phyloP scores from a whole-genome alignment of 2,888 invertebrate genomes.

The Molanna angustata region DNA sequence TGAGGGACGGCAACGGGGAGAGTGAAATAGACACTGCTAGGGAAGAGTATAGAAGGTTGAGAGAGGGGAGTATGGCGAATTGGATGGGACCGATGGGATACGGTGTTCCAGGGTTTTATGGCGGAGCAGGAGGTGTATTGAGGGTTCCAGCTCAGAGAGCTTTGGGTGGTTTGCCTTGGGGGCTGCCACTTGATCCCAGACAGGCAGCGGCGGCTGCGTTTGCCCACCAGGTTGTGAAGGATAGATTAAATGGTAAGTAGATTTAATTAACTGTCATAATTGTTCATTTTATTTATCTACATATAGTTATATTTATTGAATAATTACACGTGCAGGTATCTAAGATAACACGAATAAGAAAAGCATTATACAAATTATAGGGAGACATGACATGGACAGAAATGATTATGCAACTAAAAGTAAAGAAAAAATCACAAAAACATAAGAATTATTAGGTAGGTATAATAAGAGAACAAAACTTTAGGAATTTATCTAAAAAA shows the following conservation, averaged over 20 bases:
- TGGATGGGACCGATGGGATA: slow-evolving; percentile 40
- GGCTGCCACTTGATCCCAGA: slow-evolving; percentile 60
- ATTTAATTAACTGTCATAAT: too few species aligned
- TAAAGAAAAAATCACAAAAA: too few species aligned
- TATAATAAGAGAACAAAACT: too few species aligned
- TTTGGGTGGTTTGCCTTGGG: slow-evolving; percentile 52
- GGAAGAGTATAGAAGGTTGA: slow-evolving; percentile 36
- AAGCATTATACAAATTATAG: too few species aligned
- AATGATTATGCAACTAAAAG: too few species aligned
- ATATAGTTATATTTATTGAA: too few species aligned
- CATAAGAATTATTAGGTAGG: too few species aligned
- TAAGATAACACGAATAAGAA: too few species aligned
- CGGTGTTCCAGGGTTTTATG: slow-evolving; percentile 47
- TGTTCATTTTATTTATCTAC: too few species aligned
- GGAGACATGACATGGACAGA: too few species aligned
- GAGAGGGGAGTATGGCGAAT: slow-evolving; percentile 31
- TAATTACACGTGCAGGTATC: too few species aligned
- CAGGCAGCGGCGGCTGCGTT: slow-evolving; percentile 70
- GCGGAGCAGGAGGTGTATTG: slow-evolving; percentile 69
- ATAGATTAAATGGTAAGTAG: slow-evolving; percentile 78
- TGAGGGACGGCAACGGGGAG: slow-evolving; percentile 13
- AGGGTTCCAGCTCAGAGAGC: slow-evolving; percentile 77
- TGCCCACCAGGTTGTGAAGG: slow-evolving; percentile 79
- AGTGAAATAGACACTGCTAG: slow-evolving; percentile 36
- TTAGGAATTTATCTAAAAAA: too few species aligned